These are phyloP conservation scores for Pygoscelis adeliae DNA, from an alignment of 2,113 vertebrate genomes.

Conservation along the genomic window DNA sequence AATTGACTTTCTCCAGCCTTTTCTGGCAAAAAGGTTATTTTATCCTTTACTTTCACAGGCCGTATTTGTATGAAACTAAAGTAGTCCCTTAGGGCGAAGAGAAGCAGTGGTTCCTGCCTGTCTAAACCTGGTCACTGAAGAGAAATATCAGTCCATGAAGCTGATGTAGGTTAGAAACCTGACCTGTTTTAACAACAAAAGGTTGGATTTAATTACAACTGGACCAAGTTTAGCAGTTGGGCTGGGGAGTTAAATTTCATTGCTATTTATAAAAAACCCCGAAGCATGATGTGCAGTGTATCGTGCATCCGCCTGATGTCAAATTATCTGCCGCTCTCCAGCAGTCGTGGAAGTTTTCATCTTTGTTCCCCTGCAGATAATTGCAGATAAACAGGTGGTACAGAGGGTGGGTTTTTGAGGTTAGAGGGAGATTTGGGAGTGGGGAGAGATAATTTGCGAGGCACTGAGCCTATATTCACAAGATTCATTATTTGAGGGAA, in stretches of 20 bases:
- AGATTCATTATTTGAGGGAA: not conserved
- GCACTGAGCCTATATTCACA: not conserved
- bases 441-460: not conserved
- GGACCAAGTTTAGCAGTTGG: not conserved
- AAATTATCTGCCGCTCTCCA: not conserved
- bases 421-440: not conserved
- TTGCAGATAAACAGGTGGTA: not conserved
- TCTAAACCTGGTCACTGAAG: not conserved
- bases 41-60: not conserved
- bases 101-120: not conserved
- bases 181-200: not conserved
- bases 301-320: fast-evolving
- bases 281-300: not conserved
- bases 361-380: not conserved
- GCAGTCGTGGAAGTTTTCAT: not conserved
- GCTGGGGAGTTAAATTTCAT: not conserved
- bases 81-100: not conserved
- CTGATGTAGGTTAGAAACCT: not conserved
- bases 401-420: not conserved
- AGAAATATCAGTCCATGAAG: not conserved
- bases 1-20: not conserved
- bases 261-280: not conserved
- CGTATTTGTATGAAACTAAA: constrained; percentile 3
- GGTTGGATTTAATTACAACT: not conserved
- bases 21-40: constrained; percentile 1